Evolutionary conservation across 1,140 invertebrate genomes (phyloP), one percentile per base, ranked within the genome.

Genomic region (Pseudomyrmex concolor): DNA sequence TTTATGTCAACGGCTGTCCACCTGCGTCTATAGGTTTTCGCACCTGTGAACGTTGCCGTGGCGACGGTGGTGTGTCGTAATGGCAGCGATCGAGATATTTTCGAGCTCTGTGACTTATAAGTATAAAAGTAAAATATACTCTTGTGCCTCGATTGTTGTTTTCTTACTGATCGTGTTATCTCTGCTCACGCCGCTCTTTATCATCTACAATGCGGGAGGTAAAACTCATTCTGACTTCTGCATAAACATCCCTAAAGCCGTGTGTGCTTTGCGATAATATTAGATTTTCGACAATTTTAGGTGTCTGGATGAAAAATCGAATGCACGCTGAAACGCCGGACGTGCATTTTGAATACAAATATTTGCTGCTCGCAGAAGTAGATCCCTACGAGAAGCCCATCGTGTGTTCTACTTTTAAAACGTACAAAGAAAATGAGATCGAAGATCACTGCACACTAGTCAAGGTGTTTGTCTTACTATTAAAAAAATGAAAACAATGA

Each of bases 181-280:
- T 4, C 66, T 94, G 25, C 34, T 92, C 19, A 83, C 89, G 57
- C 94, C 94, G 15, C 68, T 93, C 66, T 85, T 93, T 48, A 89
- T 94, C 86, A 90, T 94, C 54, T 84, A 90, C 78, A 77, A 93
- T 48, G 67, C 92, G 34, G 94, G 94, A 91, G 94, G 94, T 93
- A 87, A 59, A 62, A 25, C 71, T 57, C 10, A 45, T 57, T 3
- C 43, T 10, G n/a, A 50, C 4, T 60, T 68, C 70, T 34, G 13
- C 15, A 55, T 60, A 0, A 34, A 43, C 1, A 17, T 51, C 1
- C 4, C 60, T 51, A 34, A 25, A 9, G 4, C n/a, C 9, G 5
- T 22, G 34, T 34, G 34, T 7, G 34, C 34, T 34, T 34, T 34
- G 34, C 34, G 34, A 34, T 34, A 34, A 34, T 34, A 34, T 34